Conservation (phyloP, 2,113 vertebrate species). For the Semnornis frantzii region DNA sequence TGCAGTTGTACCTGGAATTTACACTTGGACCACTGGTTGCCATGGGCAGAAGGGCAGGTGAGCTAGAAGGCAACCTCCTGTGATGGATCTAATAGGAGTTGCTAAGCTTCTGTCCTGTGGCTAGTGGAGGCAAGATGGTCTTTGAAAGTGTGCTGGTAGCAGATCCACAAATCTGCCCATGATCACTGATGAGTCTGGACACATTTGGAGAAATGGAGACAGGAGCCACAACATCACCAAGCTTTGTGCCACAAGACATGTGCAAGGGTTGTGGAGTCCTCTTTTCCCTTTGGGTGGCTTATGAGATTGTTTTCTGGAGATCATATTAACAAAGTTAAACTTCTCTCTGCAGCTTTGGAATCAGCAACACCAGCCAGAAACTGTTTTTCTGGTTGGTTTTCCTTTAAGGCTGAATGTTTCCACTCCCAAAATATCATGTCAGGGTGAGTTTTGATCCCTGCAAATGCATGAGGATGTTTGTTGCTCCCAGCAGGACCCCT, state of each 20-base stretch:
- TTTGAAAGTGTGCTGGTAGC: background rate
- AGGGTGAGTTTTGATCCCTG: background rate
- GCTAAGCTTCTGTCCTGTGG: background rate
- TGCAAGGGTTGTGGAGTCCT: fast-evolving
- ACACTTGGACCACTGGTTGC: fast-evolving
- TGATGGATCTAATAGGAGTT: background rate
- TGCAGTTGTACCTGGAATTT: background rate
- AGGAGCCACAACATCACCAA: background rate
- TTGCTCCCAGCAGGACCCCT: constrained; percentile 12
- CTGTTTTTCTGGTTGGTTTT: background rate
- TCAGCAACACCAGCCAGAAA: fast-evolving
- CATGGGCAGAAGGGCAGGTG: background rate
- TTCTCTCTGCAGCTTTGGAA: background rate
- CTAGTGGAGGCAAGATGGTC: background rate
- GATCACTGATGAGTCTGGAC: fast-evolving
- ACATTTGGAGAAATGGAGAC: background rate
- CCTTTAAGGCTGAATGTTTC: background rate
- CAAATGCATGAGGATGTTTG: background rate
- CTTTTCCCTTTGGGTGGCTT: background rate
- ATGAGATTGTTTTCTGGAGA: background rate
- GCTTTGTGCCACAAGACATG: background rate
- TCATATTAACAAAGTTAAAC: background rate
- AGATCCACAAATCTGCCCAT: background rate
- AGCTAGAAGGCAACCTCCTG: background rate
- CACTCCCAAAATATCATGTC: background rate